phyloP scores from a whole-genome alignment of 92 coral and sea anemone genomes.

The Hydrozoanthus gracilis region DNA sequence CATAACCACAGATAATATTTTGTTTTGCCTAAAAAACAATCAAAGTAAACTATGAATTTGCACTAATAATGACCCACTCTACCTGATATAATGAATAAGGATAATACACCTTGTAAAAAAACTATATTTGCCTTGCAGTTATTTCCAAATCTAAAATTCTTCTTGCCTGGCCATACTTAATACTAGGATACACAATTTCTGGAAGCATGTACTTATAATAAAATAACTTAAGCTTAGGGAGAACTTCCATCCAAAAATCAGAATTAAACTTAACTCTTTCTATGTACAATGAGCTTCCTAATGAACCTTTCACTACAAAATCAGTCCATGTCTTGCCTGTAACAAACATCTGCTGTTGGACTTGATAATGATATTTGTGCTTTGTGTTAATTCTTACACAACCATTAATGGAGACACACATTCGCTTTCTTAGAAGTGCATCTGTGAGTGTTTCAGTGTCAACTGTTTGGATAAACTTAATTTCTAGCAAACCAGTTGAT shows the following conservation, averaged over 20 bases:
- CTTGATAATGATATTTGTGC: slow-evolving; percentile 54
- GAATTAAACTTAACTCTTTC: slow-evolving; percentile 59
- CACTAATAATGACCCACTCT: slow-evolving; percentile 35
- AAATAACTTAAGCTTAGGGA: slow-evolving; percentile 44
- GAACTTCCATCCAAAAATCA: slow-evolving; percentile 51
- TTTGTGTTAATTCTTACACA: slow-evolving; percentile 34
- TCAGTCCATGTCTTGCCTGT: slow-evolving; percentile 58
- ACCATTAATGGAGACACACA: slow-evolving; percentile 42
- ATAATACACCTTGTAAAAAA: slow-evolving; percentile 20
- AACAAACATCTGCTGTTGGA: slow-evolving; percentile 62
- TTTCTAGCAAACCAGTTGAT: slow-evolving; percentile 54
- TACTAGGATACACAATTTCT: slow-evolving; percentile 60
- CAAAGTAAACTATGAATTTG: slow-evolving; percentile 25
- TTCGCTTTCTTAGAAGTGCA: slow-evolving; percentile 61
- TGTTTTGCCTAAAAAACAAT: slow-evolving; percentile 9
- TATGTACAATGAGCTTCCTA: slow-evolving; percentile 26
- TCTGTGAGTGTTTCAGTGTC: slow-evolving; percentile 54
- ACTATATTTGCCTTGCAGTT: slow-evolving; percentile 33
- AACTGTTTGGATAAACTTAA: slow-evolving; percentile 53
- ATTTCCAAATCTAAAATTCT: slow-evolving; percentile 36
- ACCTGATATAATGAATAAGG: slow-evolving; percentile 28
- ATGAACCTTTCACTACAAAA: slow-evolving; percentile 57
- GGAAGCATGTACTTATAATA: slow-evolving; percentile 53
- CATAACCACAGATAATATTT: background rate
- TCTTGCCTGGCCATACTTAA: slow-evolving; percentile 62